phyloP scores from a whole-genome alignment of 2,797 vertebrate species.

The Helarctos malayanus region DNA sequence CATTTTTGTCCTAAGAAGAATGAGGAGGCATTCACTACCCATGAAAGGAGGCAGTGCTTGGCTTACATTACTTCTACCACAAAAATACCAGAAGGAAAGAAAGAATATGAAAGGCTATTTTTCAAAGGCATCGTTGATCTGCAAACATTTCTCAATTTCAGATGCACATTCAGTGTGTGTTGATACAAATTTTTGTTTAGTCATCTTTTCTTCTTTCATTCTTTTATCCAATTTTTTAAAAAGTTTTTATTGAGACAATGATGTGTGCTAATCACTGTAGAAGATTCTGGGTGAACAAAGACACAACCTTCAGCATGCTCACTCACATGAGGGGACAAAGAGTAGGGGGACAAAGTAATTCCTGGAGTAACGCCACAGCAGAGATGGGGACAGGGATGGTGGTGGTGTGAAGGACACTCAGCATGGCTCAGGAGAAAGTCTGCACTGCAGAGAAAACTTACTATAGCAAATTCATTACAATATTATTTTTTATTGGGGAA shows the following conservation, averaged over 20 bases:
- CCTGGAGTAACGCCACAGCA: neutral
- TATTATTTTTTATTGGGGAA: neutral
- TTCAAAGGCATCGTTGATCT: slow-evolving; percentile 23
- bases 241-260: neutral
- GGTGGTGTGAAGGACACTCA: too few relatives aligned
- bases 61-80: neutral
- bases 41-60: neutral
- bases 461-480: neutral
- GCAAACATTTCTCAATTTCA: neutral
- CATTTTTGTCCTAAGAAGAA: neutral
- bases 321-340: neutral
- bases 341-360: neutral
- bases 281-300: neutral
- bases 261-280: neutral
- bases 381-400: too few relatives aligned
- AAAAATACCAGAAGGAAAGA: neutral
- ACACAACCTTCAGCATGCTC: neutral
- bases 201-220: neutral
- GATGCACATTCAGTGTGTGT: neutral
- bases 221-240: neutral
- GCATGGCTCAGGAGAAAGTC: neutral
- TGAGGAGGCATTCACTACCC: neutral
- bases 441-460: neutral
- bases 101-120: neutral
- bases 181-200: neutral